Evolutionary conservation across 2,888 invertebrate genomes (phyloP), one percentile per base, ranked within the genome.

Genomic region (Linnaemya tessellans): DNA sequence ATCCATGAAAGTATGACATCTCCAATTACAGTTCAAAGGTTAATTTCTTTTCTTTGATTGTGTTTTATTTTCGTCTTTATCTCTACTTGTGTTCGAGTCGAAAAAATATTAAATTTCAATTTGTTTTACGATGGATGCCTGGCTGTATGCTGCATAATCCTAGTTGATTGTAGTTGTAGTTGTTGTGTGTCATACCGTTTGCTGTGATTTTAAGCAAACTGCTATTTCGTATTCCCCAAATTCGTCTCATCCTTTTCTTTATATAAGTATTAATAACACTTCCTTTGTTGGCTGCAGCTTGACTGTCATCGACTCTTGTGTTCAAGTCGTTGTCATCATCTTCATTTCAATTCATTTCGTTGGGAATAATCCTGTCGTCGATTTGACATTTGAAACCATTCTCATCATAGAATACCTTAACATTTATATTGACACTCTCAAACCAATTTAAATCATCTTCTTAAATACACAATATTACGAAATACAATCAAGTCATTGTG

Each of bases 21-120:
- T 84, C 70, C 60, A 51, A 73, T 84, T 84, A 78, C 84, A 74
- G 78, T 81, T 84, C 74, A 85, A 81, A 85, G 74, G 78, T 81
- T 85, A 79, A 84, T 81, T 85, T 74, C 43, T 64, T 38, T 65
- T 60, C 58, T 51, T 75, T 75, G 11, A 38, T 73, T 65, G 49
- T 11, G 20, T 60, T 38, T 43, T 64, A 15, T 56, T 49, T 41
- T 18, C 7, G 3, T 51, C 9, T 58, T 74, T 54, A 56, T 20
- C 64, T 67, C 64, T 67, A n/a, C 51, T 62, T 74, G 51, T 43
- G 51, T 13, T 60, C 30, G 10, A n/a, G 18, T 10, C 5, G 67
- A 41, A 74, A 56, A 74, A 35, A 74, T 80, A 80, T 80, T 80
- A 80, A 74, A 74, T 80, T 74, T 80, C 74, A 80, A 75, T 81